Evolutionary conservation across 2,797 vertebrate genomes (phyloP), one percentile per base, ranked within the genome.

Genomic region (Characodon lateralis): DNA sequence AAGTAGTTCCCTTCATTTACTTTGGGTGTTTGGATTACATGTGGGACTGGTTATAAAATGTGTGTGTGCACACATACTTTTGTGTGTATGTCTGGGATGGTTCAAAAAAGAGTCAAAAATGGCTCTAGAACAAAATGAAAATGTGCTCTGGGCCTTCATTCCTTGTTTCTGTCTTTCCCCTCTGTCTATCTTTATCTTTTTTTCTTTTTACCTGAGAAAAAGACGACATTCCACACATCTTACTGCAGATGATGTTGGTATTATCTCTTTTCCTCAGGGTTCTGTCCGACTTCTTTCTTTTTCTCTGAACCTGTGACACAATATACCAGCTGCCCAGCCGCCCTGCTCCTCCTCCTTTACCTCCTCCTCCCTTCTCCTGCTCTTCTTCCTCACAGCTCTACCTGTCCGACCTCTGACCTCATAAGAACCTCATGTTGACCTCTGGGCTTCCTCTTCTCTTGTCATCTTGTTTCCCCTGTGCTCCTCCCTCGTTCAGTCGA

Each of bases 321-420:
- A 95, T 95, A 95, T 91, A 91, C 95, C 93, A 93, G 93, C 93
- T 92, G 93, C 94, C 94, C 88, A 93, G 94, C 92, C 84, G 89
- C 91, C 92, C 91, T 89, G 58, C 89, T 89, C 85, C 85, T 91
- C 83, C 88, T 90, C 76, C 79, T 83, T 72, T 87, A 90, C 73
- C 73, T 77, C 61, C 77, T 70, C 74, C 69, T 59, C 70, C 86
- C 70, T 70, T 82, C 87, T 87, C 86, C 87, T 94, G 88, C 86
- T 93, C 78, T 90, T 95, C 92, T 93, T 95, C 90, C 91, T 94
- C 94, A 95, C 95, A 94, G 95, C 93, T 96, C 93, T 95, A 91
- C 91, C 88, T 94, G 94, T 95, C 90, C 93, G 95, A 96, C 96
- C 96, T 97, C 96, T 96, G 96, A 96, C 96, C 95, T 97, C 95